phyloP scores from a whole-genome alignment of 2,888 invertebrate genomes.

The Macrophya alboannulata region DNA sequence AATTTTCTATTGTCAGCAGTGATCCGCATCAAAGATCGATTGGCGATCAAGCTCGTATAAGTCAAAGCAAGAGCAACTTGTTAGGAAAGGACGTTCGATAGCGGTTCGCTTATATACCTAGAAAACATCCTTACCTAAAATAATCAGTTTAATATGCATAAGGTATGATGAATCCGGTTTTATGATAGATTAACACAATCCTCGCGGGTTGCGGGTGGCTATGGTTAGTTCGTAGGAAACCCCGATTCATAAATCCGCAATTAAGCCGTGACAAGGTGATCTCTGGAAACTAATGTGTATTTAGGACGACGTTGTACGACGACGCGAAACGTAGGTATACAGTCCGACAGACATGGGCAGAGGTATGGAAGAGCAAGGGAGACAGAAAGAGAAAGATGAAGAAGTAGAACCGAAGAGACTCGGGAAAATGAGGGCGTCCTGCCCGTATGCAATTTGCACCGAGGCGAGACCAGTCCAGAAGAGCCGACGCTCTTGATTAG shows the following conservation, averaged over 20 bases:
- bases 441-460: constrained; percentile 53
- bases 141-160: neutral
- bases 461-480: constrained; percentile 37
- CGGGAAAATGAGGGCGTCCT: constrained; percentile 47
- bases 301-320: constrained; percentile 37
- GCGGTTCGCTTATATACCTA: neutral
- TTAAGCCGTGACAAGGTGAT: constrained; percentile 52
- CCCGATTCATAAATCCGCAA: constrained; percentile 35
- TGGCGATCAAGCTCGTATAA: neutral
- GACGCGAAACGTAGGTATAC: neutral
- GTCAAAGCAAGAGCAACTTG: neutral
- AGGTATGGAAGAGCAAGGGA: neutral
- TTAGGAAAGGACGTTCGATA: neutral
- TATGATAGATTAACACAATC: constrained; percentile 7
- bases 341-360: neutral
- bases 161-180: neutral
- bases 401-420: constrained; percentile 7
- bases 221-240: constrained; percentile 2
- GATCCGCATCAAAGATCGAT: constrained; percentile 53
- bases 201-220: neutral
- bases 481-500: constrained; percentile 70
- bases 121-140: neutral
- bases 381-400: neutral
- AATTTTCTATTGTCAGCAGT: constrained; percentile 76
- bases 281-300: constrained; percentile 40